Evolutionary conservation across 2,113 vertebrate genomes (phyloP).

Genomic region (Camelus bactrianus): DNA sequence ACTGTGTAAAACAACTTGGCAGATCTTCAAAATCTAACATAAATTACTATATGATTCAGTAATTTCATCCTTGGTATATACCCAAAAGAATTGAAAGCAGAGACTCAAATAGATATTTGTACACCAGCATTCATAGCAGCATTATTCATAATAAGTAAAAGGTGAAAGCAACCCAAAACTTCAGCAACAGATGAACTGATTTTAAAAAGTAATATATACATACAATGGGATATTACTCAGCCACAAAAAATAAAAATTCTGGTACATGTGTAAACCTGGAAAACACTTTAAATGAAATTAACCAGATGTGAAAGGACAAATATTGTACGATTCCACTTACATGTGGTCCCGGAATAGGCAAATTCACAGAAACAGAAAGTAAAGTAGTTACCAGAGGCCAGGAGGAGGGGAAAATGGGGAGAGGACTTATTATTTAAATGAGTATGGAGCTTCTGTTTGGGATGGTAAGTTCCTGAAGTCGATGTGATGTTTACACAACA

Average conservation of each 20-base stretch:
- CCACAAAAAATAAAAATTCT: not conserved
- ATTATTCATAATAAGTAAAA: not conserved
- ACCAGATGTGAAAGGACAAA: not conserved
- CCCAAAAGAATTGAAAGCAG: not conserved
- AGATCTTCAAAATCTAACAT: not conserved
- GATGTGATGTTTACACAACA: not conserved
- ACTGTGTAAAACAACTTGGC: not conserved
- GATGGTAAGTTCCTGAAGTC: not conserved
- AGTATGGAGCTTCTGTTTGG: not conserved
- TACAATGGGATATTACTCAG: not conserved
- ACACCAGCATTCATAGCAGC: too few species aligned
- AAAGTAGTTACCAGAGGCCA: too few species aligned
- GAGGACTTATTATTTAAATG: not conserved
- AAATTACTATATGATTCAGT: not conserved
- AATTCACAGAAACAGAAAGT: too few species aligned
- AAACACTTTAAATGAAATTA: not conserved
- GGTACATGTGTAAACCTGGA: not conserved
- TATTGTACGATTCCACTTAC: not conserved
- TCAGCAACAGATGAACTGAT: not conserved
- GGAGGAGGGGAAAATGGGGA: not conserved
- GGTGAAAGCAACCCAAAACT: not conserved
- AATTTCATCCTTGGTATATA: not conserved
- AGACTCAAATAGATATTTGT: too few species aligned
- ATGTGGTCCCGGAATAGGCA: not conserved
- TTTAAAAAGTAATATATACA: not conserved